A percentile compares a stretch with the other conserved stretches of the same genome.
Conservation (phyloP, 2,888 invertebrate genomes). For the Chloromyia formosa region DNA sequence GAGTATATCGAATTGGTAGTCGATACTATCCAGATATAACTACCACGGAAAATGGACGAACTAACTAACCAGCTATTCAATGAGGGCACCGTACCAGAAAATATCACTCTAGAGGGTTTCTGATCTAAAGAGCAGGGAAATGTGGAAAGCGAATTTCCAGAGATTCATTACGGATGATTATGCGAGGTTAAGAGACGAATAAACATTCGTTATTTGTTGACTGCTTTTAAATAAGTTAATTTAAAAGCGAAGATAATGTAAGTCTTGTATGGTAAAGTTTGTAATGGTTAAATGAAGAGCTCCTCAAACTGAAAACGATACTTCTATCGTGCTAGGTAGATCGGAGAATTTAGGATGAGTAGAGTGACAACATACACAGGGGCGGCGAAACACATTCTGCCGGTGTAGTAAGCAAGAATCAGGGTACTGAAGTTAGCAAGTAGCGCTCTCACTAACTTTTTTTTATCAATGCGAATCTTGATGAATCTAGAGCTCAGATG, state of each 20-base stretch:
- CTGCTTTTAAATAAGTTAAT: conserved; percentile 10
- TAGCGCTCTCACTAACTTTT: no score
- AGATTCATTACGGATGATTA: conserved; percentile 22
- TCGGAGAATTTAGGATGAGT: no score
- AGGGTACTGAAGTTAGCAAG: no score
- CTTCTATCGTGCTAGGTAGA: no score
- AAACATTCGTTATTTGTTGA: conserved; percentile 32
- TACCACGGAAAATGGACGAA: conserved; percentile 7
- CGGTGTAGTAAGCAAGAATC: no score
- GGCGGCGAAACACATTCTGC: no score
- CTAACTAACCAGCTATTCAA: neutral
- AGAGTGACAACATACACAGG: no score
- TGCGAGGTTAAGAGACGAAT: conserved; percentile 19
- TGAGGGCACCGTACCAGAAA: neutral
- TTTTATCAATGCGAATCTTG: no score
- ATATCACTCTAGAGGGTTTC: conserved; percentile 4
- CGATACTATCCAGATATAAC: neutral
- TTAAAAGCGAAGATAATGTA: neutral
- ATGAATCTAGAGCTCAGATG: no score
- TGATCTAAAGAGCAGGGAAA: neutral
- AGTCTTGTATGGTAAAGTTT: no score
- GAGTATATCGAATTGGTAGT: neutral
- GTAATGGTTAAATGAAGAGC: no score
- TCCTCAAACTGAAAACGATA: no score
- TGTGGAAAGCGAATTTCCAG: neutral